Evolutionary conservation across 2,888 invertebrate species (phyloP).

Genomic region (Melieria picta): DNA sequence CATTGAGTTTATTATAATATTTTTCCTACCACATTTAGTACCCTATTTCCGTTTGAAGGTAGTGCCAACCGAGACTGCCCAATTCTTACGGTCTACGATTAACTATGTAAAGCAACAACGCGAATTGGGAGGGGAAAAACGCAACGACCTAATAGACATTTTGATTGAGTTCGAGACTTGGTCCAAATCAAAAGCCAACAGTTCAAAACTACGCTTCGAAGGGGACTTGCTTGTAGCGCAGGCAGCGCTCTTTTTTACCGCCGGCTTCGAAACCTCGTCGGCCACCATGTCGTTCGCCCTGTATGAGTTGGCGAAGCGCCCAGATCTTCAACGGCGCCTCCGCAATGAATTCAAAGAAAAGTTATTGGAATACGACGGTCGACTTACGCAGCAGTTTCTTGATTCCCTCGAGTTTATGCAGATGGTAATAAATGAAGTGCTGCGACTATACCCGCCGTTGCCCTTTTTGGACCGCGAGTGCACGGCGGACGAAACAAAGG

Average conservation of each 20-base stretch:
- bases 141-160: constrained; percentile 68
- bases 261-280: constrained; percentile 65
- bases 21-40: constrained; percentile 65
- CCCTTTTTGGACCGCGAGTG: constrained; percentile 64
- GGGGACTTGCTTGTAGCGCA: constrained; percentile 63
- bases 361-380: constrained; percentile 57
- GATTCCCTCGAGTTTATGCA: constrained; percentile 66
- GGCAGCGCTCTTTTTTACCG: constrained; percentile 64
- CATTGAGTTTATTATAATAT: constrained; percentile 61
- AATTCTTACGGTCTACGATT: constrained; percentile 64
- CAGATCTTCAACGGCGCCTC: constrained; percentile 64
- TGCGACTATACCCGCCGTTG: constrained; percentile 63
- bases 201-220: constrained; percentile 51
- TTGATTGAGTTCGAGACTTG: constrained; percentile 65
- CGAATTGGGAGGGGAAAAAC: constrained; percentile 58
- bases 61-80: constrained; percentile 56
- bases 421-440: constrained; percentile 61
- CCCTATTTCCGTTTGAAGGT: constrained; percentile 60
- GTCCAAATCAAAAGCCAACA: constrained; percentile 56
- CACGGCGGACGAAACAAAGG: constrained; percentile 43
- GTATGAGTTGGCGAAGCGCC: constrained; percentile 65
- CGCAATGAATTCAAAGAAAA: constrained; percentile 65
- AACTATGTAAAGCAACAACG: constrained; percentile 65
- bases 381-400: constrained; percentile 63
- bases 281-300: constrained; percentile 66